Evolutionary conservation across 2,113 vertebrate species (phyloP).

Genomic region (Anguilla rostrata): DNA sequence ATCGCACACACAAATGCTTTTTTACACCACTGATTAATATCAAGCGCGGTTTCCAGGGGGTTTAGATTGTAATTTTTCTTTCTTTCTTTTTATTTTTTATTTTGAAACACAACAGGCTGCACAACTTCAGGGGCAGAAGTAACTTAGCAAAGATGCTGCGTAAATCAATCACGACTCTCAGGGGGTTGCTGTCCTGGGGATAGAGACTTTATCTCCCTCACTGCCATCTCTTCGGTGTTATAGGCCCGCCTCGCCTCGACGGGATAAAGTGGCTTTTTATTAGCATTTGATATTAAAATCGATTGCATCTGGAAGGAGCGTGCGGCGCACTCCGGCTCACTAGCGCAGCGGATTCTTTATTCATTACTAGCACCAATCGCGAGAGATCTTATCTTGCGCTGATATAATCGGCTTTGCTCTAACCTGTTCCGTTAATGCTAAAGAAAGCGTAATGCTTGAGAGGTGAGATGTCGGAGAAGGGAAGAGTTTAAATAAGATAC

Average conservation of each 20-base stretch:
- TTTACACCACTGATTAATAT: not conserved
- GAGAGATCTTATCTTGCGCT: constrained; percentile 1
- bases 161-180: constrained; percentile 1
- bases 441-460: not conserved
- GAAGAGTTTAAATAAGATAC: not conserved
- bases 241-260: constrained; percentile 52
- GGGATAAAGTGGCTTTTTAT: constrained; percentile 56
- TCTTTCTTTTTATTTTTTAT: not conserved
- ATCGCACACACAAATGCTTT: not conserved
- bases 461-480: not conserved
- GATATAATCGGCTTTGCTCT: constrained; percentile 27
- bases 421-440: constrained; percentile 26
- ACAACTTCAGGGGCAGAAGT: not conserved
- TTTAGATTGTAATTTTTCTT: not conserved
- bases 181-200: constrained; percentile 23
- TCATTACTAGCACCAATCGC: constrained; percentile 28
- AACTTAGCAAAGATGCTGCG: not conserved
- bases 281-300: constrained; percentile 65
- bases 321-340: not conserved
- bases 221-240: constrained; percentile 59
- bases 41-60: not conserved
- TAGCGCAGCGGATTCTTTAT: constrained; percentile 21
- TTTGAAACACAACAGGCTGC: not conserved
- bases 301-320: constrained; percentile 43
- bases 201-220: constrained; percentile 50